Conservation (phyloP, 2,113 vertebrate species). For the Oenanthe melanoleuca region DNA sequence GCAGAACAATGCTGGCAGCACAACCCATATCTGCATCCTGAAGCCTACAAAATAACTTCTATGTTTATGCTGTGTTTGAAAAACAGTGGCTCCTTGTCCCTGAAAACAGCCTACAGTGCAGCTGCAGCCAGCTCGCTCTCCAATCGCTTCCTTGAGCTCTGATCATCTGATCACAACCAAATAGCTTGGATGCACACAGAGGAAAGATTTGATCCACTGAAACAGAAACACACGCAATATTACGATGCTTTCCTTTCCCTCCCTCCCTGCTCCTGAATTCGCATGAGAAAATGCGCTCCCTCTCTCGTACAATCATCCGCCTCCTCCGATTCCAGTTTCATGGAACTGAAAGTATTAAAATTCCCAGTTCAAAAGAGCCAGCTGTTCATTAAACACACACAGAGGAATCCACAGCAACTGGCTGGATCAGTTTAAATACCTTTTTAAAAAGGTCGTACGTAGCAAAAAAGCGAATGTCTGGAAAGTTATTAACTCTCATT, state of each 20-base stretch:
- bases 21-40: conserved; percentile 95
- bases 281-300: conserved; percentile 31
- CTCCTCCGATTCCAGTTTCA: conserved; percentile 7
- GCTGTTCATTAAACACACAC: conserved; percentile 41
- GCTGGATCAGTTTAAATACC: conserved; percentile 9
- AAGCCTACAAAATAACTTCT: conserved; percentile 85
- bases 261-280: conserved; percentile 45
- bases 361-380: conserved; percentile 26
- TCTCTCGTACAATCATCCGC: conserved; percentile 26
- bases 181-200: conserved; percentile 83
- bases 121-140: conserved; percentile 87
- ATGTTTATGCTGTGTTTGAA: conserved; percentile 82
- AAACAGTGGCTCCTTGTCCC: conserved; percentile 93
- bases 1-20: conserved; percentile 92
- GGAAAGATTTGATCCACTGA: conserved; percentile 80
- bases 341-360: conserved; percentile 49
- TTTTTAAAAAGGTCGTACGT: not conserved
- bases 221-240: conserved; percentile 65
- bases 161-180: conserved; percentile 92
- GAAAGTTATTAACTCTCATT: not conserved
- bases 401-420: not conserved
- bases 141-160: conserved; percentile 85
- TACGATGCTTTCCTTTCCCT: conserved; percentile 10
- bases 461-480: conserved; percentile 19
- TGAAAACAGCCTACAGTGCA: conserved; percentile 87